phyloP scores from a whole-genome alignment of 1,140 invertebrate species.

The Drusus annulatus region DNA sequence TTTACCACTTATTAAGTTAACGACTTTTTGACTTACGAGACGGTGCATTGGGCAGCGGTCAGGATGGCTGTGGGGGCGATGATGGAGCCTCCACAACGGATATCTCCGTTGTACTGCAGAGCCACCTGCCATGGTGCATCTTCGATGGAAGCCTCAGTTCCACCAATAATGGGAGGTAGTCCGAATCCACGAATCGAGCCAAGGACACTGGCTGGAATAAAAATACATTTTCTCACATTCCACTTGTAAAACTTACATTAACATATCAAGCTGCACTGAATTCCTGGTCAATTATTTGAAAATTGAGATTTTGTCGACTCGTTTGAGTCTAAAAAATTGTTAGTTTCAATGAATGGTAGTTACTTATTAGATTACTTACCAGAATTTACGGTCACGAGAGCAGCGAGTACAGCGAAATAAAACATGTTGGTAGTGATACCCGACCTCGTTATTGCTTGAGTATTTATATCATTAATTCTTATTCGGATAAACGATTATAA shows the following conservation, averaged over 20 bases:
- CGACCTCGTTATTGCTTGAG: background rate
- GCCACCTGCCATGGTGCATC: slow-evolving; percentile 71
- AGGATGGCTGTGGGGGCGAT: slow-evolving; percentile 68
- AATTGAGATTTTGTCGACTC: too few species aligned
- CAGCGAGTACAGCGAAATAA: background rate
- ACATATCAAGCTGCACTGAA: too few species aligned
- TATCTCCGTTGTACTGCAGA: slow-evolving; percentile 59
- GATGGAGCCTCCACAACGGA: slow-evolving; percentile 73
- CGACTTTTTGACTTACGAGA: slow-evolving; percentile 38
- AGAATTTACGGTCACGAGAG: background rate
- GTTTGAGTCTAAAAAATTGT: too few species aligned
- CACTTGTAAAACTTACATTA: too few species aligned
- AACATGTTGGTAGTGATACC: slow-evolving; percentile 2
- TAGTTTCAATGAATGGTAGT: too few species aligned
- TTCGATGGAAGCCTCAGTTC: slow-evolving; percentile 65
- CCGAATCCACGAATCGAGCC: background rate
- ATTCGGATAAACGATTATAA: too few species aligned
- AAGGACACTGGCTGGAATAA: background rate
- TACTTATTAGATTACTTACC: background rate
- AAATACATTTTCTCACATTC: background rate
- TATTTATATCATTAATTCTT: background rate
- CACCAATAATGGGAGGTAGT: slow-evolving; percentile 66
- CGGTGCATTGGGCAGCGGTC: slow-evolving; percentile 74
- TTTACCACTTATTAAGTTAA: too few species aligned
- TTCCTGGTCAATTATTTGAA: too few species aligned